A percentile compares a stretch with the other conserved stretches of the same genome.
These are phyloP conservation scores for Albula goreensis DNA, from an alignment of 2,113 vertebrate species.

Conservation along the genomic window DNA sequence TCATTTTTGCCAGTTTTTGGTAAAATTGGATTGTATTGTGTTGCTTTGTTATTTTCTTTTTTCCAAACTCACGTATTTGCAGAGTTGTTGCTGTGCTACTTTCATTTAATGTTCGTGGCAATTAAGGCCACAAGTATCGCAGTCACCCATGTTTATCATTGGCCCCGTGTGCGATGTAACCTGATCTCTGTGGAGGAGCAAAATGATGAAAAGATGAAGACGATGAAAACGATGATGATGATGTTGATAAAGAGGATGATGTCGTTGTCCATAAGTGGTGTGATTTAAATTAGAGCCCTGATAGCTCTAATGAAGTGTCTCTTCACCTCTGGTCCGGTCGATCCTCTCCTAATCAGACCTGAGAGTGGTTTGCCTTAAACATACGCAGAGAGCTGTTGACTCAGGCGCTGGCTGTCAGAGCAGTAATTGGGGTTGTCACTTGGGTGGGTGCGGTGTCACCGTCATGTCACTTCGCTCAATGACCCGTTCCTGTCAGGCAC, in stretches of 20 bases:
- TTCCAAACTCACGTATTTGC: background rate
- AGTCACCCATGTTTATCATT: background rate
- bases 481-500: slow-evolving; percentile 66
- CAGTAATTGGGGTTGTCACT: slow-evolving; percentile 72
- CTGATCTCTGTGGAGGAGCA: background rate
- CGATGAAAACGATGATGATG: background rate
- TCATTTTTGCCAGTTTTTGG: background rate
- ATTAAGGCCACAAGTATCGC: background rate
- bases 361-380: background rate
- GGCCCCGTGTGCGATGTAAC: background rate
- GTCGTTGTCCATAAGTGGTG: background rate
- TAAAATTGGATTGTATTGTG: too few species aligned
- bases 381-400: slow-evolving; percentile 37
- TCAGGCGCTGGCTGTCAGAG: slow-evolving; percentile 55
- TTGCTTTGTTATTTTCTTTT: too few species aligned
- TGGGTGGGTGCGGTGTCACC: slow-evolving; percentile 26
- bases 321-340: background rate
- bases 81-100: background rate
- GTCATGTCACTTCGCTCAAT: slow-evolving; percentile 51
- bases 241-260: background rate
- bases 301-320: slow-evolving; percentile 9
- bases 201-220: background rate
- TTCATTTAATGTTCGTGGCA: background rate
- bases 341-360: background rate
- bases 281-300: background rate